Percentiles rank a stretch among this genome's conserved stretches.
Conservation (phyloP, 2,797 vertebrate genomes). For the Florisuga fusca region DNA sequence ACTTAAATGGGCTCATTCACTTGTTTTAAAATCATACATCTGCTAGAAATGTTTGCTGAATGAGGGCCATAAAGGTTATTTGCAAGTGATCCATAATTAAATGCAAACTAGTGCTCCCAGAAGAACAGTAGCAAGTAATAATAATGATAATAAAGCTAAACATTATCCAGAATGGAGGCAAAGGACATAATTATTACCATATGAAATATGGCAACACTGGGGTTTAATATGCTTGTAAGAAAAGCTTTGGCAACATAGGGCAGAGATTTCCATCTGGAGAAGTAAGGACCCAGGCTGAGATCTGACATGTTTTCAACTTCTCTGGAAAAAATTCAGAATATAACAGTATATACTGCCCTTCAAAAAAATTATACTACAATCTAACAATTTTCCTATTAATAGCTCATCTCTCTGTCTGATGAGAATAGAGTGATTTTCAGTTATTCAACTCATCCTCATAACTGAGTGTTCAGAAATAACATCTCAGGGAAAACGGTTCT, state of each 20-base stretch:
- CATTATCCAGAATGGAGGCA: constrained; percentile 19
- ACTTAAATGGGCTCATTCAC: background rate
- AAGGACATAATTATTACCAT: constrained; percentile 42
- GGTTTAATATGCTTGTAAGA: background rate
- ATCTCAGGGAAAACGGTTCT: background rate
- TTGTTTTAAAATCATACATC: background rate
- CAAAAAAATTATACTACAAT: background rate
- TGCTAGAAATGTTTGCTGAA: constrained; percentile 2
- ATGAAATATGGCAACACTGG: constrained; percentile 23
- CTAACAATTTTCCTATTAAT: background rate
- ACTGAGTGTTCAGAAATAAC: background rate
- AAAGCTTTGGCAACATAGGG: background rate
- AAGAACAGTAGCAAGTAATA: constrained; percentile 55
- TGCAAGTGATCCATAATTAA: constrained; percentile 56
- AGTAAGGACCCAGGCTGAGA: background rate
- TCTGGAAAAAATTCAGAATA: background rate
- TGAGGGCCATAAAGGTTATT: constrained; percentile 14
- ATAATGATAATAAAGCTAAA: constrained; percentile 50
- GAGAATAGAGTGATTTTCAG: background rate
- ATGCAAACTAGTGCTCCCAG: constrained; percentile 53
- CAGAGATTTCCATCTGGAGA: background rate
- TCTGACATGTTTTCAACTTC: background rate
- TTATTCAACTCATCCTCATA: background rate
- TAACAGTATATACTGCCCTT: background rate
- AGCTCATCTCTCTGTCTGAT: background rate